A percentile compares a stretch with the other conserved stretches of the same genome.
Evolutionary conservation across 2,888 invertebrate species (phyloP).

Genomic region (Nymphalis polychloros): DNA sequence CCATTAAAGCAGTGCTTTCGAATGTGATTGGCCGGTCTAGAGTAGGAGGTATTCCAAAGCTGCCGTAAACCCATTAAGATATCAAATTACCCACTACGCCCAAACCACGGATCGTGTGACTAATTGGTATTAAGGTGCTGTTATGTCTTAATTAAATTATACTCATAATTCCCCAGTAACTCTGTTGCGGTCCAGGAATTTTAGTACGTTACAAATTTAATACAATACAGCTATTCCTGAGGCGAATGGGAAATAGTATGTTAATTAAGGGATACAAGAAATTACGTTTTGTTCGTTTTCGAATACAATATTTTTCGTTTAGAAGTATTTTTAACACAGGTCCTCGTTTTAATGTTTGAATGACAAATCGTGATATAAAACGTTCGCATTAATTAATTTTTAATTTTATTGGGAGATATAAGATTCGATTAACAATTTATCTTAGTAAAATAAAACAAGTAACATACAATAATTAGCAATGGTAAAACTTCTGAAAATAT

Average conservation of each 20-base stretch:
- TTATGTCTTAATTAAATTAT: slow-evolving; percentile 80
- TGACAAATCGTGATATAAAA: neutral
- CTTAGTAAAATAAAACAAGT: no score
- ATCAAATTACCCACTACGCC: slow-evolving; percentile 78
- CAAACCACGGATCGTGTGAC: slow-evolving; percentile 76
- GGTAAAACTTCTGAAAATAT: no score
- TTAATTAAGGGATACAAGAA: slow-evolving; percentile 67
- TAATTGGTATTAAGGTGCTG: slow-evolving; percentile 78
- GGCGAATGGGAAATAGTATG: slow-evolving; percentile 68
- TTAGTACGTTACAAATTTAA: slow-evolving; percentile 75
- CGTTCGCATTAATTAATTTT: neutral
- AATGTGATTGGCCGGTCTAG: slow-evolving; percentile 66
- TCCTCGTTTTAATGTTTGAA: slow-evolving; percentile 13
- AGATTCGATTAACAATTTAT: no score
- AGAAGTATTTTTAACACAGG: slow-evolving; percentile 32
- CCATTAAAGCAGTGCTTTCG: slow-evolving; percentile 56
- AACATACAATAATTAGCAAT: no score
- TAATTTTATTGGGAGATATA: no score
- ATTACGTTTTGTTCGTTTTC: slow-evolving; percentile 47
- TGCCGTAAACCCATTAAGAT: slow-evolving; percentile 72
- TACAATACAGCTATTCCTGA: slow-evolving; percentile 72
- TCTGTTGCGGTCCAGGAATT: slow-evolving; percentile 67
- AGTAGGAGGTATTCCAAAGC: slow-evolving; percentile 72
- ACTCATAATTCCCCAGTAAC: slow-evolving; percentile 69
- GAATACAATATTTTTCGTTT: slow-evolving; percentile 29